Evolutionary conservation across 2,797 vertebrate species (phyloP).

Genomic region (Chelonia mydas): DNA sequence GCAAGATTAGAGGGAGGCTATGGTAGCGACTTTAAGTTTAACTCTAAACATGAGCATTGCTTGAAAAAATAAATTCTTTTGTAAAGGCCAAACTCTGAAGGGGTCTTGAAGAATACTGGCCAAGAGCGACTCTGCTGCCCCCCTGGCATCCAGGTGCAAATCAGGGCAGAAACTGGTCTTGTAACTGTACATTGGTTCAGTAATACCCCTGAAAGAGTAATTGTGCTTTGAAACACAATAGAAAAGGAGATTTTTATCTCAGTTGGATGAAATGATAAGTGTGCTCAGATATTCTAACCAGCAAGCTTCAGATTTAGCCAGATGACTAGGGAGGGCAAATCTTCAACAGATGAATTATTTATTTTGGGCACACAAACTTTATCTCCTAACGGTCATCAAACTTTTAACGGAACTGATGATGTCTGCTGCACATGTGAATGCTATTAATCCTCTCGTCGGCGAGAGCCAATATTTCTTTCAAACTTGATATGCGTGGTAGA

Average conservation of each 20-base stretch:
- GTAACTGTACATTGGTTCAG: rapidly evolving
- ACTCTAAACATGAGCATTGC: neutral
- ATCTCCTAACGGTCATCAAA: slow-evolving; percentile 75
- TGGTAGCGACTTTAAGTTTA: slow-evolving; percentile 26
- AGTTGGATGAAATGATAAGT: slow-evolving; percentile 53
- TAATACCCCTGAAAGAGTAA: slow-evolving; percentile 25
- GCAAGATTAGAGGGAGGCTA: neutral
- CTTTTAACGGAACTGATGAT: slow-evolving; percentile 73
- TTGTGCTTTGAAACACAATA: slow-evolving; percentile 48
- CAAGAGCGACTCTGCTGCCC: neutral
- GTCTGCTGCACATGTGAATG: slow-evolving; percentile 64
- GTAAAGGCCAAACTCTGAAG: neutral
- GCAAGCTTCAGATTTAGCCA: slow-evolving; percentile 59
- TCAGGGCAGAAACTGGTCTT: neutral
- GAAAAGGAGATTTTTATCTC: slow-evolving; percentile 59
- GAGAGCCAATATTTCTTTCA: slow-evolving; percentile 78
- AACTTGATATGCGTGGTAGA: slow-evolving; percentile 79
- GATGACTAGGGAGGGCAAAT: slow-evolving; percentile 63
- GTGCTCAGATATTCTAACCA: slow-evolving; percentile 47
- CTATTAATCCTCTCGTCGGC: slow-evolving; percentile 81
- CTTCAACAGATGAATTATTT: slow-evolving; percentile 70
- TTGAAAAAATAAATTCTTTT: neutral
- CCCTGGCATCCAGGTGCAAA: neutral
- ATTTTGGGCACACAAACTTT: slow-evolving; percentile 70
- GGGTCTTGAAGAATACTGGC: neutral